Percentiles rank a stretch among this genome's conserved stretches.
phyloP scores from a whole-genome alignment of 2,888 invertebrate genomes.

The Oscheius onirici region DNA sequence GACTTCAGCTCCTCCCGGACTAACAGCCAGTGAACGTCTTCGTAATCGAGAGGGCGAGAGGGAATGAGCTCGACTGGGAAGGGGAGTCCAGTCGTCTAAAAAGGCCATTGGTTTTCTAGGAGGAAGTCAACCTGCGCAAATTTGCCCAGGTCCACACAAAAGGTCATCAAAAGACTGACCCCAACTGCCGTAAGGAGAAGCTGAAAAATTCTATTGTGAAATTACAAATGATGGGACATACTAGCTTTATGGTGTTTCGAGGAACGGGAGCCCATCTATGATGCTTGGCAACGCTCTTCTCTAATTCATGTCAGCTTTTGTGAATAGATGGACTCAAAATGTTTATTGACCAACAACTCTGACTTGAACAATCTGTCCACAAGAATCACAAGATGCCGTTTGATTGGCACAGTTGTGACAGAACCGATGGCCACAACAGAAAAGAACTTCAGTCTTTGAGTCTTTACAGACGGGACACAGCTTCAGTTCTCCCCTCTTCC shows the following conservation, averaged over 20 bases:
- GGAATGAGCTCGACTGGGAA: constrained; percentile 19
- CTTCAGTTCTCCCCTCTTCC: too few relatives aligned
- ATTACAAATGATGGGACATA: constrained; percentile 9
- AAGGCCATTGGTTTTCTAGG: too few relatives aligned
- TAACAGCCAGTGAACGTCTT: constrained; percentile 2
- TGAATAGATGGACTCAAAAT: too few relatives aligned
- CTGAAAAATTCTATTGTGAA: background rate
- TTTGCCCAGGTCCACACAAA: constrained; percentile 19
- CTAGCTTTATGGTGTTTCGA: constrained; percentile 26
- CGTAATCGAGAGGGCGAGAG: background rate
- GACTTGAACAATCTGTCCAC: too few relatives aligned
- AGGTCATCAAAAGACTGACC: constrained; percentile 23
- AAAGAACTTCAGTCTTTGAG: too few relatives aligned
- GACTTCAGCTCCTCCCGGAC: background rate
- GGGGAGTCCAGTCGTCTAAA: constrained; percentile 24
- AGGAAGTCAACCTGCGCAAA: constrained; percentile 9
- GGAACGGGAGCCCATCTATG: constrained; percentile 17
- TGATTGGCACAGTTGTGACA: too few relatives aligned
- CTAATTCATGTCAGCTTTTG: too few relatives aligned
- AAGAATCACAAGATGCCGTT: too few relatives aligned
- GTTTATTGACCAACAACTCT: too few relatives aligned
- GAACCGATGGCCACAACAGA: too few relatives aligned
- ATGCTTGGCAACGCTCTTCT: background rate
- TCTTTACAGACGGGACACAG: too few relatives aligned
- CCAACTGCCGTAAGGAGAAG: constrained; percentile 28